Evolutionary conservation across 2,888 invertebrate genomes (phyloP), one percentile per base, ranked within the genome.

Genomic region (Troides aeacus): DNA sequence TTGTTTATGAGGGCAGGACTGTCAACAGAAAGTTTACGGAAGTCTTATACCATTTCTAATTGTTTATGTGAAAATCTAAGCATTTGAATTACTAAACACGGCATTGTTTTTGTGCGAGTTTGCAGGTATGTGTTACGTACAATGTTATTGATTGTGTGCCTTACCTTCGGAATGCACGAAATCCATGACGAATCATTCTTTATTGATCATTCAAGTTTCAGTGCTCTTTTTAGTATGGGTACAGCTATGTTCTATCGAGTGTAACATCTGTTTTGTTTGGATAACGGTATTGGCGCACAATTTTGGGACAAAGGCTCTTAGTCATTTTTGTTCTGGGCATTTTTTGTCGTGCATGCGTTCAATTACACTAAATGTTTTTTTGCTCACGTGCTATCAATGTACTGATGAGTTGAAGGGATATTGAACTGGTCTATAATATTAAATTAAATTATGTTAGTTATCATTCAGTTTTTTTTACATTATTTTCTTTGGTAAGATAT

Each of bases 1-100:
- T 88, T 92, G 92, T 92, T 92, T 92, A 91, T 90, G 89, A 85
- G 92, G 92, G 90, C 89, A 87, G 89, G 92, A 89, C 91, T 92
- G 90, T 92, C 92, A 92, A 90, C 90, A 92, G 88, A 86, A 86
- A 87, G 81, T 89, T 86, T 89, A 87, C 89, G 90, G 90, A 90
- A 91, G 88, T 87, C 76, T 82, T 81, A 81, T 78, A 81, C 82
- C 81, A 84, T 80, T 70, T 66, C 46, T 59, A 53, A 39, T 42
- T 53, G 56, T 59, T 50, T 62, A 68, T 59, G 58, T 65, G 57
- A 70, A 59, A 46, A 70, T 61, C 63, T 63, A 42, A 62, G 53
- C 58, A 21, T 58, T 62, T 66, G 62, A 72, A 74, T 70, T 71
- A 46, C 66, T 69, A 69, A 73, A 71, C 70, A 73, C 60, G 60